phyloP scores from a whole-genome alignment of 2,797 vertebrate species.

The Microhierax caerulescens region DNA sequence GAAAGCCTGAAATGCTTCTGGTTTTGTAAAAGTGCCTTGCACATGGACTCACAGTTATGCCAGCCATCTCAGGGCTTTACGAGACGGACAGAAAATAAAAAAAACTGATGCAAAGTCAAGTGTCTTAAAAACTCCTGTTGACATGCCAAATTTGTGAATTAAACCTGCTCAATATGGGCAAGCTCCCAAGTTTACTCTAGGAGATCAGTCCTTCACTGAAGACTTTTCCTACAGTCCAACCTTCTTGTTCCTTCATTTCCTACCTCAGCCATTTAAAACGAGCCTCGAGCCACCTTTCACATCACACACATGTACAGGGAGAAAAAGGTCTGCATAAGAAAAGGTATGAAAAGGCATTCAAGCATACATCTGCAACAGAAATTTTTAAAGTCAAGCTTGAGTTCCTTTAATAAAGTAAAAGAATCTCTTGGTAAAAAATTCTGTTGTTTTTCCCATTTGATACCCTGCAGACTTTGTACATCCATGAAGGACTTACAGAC shows the following conservation, averaged over 20 bases:
- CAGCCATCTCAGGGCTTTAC: background rate
- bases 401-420: background rate
- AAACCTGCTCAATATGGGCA: background rate
- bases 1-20: background rate
- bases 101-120: background rate
- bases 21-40: fast-evolving
- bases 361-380: background rate
- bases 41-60: background rate
- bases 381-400: background rate
- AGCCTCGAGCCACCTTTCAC: background rate
- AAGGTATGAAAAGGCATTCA: background rate
- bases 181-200: background rate
- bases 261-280: background rate
- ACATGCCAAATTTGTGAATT: background rate
- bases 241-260: background rate
- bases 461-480: background rate
- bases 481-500: background rate
- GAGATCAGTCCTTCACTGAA: background rate
- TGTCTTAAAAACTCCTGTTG: background rate
- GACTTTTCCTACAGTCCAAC: background rate
- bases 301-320: background rate
- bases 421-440: background rate
- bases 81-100: background rate
- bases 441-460: background rate
- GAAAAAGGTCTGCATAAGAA: background rate